Base-by-base conservation (phyloP, 2,797 vertebrate genomes). In the Sebastes elongatus region DNA sequence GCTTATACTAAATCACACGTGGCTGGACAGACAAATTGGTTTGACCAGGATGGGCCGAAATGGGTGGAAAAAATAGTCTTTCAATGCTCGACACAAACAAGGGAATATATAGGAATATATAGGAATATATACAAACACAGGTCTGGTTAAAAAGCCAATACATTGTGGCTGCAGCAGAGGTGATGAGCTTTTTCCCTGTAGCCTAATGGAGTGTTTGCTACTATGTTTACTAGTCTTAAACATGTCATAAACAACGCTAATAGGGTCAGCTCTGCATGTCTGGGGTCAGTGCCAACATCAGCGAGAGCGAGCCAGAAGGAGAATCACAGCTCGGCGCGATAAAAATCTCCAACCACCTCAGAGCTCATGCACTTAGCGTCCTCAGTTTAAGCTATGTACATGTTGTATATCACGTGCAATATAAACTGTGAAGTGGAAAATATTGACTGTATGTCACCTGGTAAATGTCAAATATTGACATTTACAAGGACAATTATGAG, bases 131-230 rank as follows among this genome's bases (percentile, higher is more conserved):
- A 53, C 56, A 22, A 9, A 76, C 38, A 65, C 35, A 60, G 57
- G 60, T 72, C 61, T 75, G 73, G 42, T 85, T 78, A 46, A 83
- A 82, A 80, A 80, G 76, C 59, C 70, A 59, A 59, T 35, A 10
- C 2, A 6, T 23, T 18, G 52, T n/a, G 49, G 74, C 60, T 78
- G 57, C 32, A 83, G 57, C 32, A 82, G 64, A 80, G 81, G 72
- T 85, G 69, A 72, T 61, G 42, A 77, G 64, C 25, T 63, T 30
- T 82, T 79, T 22, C 71, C 35, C 71, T 61, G 23, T 46, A 57
- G 78, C 86, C 89, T 93, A 94, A 94, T 94, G 93, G 91, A 94
- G 86, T 93, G 90, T 93, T 94, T 94, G 93, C 90, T 87, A 77
- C 87, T 64, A 76, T 93, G 91, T 94, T 94, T 94, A 87, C 88